Evolutionary conservation across 2,113 vertebrate genomes (phyloP).

Genomic region (Setophaga coronata): DNA sequence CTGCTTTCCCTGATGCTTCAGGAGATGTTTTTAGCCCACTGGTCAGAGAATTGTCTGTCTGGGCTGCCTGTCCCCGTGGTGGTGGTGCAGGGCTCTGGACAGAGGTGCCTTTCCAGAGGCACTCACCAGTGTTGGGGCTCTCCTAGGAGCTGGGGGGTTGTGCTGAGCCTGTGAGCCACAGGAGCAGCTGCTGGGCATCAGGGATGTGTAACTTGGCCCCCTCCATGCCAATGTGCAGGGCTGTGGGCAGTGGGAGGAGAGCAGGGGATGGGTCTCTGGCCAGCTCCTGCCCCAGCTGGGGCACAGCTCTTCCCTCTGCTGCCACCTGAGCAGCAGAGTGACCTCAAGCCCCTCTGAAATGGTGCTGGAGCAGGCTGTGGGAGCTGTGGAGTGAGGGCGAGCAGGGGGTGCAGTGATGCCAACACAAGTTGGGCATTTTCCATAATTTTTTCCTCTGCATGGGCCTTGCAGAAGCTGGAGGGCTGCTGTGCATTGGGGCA

Average conservation of each 20-base stretch:
- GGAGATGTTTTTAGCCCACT: not conserved
- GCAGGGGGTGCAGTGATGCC: not conserved
- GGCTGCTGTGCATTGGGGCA: not conserved
- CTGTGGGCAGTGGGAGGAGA: not conserved
- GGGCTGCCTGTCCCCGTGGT: accelerated
- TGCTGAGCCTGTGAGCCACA: accelerated
- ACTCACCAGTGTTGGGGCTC: accelerated
- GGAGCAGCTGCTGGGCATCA: not conserved
- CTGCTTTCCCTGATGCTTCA: not conserved
- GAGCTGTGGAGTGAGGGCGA: not conserved
- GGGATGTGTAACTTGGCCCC: not conserved
- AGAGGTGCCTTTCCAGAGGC: accelerated
- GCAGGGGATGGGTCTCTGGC: not conserved
- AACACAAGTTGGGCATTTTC: accelerated
- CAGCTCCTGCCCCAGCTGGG: not conserved
- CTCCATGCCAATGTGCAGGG: accelerated
- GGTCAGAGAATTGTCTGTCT: not conserved
- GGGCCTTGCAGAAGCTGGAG: not conserved
- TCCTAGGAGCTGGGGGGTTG: not conserved
- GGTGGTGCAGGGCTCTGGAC: not conserved
- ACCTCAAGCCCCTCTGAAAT: not conserved
- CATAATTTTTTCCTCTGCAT: accelerated
- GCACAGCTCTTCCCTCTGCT: not conserved
- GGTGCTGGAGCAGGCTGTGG: not conserved
- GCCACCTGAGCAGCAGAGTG: not conserved